Conservation (phyloP, 1,140 invertebrate species). For the Caenorhabditis tropicalis region DNA sequence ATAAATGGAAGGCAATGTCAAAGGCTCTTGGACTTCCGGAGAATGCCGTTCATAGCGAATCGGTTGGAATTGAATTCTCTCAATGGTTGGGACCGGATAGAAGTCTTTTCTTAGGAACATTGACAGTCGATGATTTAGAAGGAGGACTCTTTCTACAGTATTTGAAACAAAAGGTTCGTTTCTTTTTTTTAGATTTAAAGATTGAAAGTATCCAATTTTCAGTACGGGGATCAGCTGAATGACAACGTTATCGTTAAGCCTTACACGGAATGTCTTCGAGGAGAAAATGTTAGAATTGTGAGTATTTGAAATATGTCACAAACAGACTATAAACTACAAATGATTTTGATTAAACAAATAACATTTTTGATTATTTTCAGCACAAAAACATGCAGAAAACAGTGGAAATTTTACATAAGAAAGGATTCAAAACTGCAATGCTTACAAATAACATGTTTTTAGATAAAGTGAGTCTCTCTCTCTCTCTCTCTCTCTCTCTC, state of each 20-base stretch:
- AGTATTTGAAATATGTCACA: not conserved
- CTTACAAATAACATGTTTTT: constrained; percentile 48
- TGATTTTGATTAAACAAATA: not conserved
- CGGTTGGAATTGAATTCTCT: constrained; percentile 26
- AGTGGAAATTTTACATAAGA: not conserved
- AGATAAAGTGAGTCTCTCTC: constrained; percentile 3
- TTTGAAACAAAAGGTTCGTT: not conserved
- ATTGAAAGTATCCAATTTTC: too few relatives aligned
- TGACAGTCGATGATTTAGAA: constrained; percentile 45
- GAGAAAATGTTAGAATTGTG: constrained; percentile 28
- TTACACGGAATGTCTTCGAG: constrained; percentile 4
- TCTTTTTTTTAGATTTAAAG: too few relatives aligned
- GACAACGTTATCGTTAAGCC: constrained; percentile 28
- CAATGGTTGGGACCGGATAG: constrained; percentile 39
- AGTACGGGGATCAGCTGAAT: constrained; percentile 3
- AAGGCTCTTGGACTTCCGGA: not conserved
- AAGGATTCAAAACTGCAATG: constrained; percentile 37
- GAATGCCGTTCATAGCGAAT: not conserved
- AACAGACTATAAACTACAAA: not conserved
- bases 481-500: too few relatives aligned
- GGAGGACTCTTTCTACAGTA: constrained; percentile 36
- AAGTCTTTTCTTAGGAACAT: constrained; percentile 29
- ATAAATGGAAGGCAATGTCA: constrained; percentile 9
- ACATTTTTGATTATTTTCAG: constrained; percentile 21
- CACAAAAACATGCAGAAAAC: constrained; percentile 2